These are phyloP conservation scores for Anthopleura sola DNA, from an alignment of 64 coral and sea anemone species.

Conservation along the genomic window DNA sequence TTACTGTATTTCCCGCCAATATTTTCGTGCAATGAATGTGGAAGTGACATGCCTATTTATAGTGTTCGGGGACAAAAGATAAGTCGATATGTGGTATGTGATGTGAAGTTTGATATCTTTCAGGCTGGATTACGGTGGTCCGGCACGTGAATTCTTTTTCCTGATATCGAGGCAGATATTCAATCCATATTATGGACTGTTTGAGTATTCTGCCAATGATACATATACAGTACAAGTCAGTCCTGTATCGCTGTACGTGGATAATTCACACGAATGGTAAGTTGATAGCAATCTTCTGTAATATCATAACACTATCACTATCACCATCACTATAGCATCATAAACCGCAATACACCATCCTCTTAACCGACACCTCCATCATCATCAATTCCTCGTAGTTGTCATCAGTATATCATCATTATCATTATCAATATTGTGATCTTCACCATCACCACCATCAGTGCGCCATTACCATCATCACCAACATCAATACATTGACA, in stretches of 20 bases:
- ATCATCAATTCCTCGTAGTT: no score
- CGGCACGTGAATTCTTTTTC: conserved; percentile 95
- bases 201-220: conserved; percentile 98
- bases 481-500: neutral
- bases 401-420: no score
- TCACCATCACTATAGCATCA: neutral
- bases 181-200: conserved; percentile 97
- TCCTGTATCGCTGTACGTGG: conserved; percentile 90
- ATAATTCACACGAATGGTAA: conserved; percentile 98
- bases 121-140: conserved; percentile 98
- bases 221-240: conserved; percentile 98
- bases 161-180: conserved; percentile 93
- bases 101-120: neutral
- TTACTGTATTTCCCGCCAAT: no score
- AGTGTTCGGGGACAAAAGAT: no score
- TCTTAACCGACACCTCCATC: no score
- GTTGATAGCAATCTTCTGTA: neutral
- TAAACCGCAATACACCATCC: no score
- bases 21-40: no score
- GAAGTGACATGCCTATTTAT: no score
- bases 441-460: neutral
- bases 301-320: neutral
- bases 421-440: neutral
- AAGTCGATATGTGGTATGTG: no score
- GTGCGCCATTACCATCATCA: neutral